Percentiles rank a stretch among this genome's conserved stretches.
Conservation (phyloP, 2,888 invertebrate species). For the Xanthia icteritia region DNA sequence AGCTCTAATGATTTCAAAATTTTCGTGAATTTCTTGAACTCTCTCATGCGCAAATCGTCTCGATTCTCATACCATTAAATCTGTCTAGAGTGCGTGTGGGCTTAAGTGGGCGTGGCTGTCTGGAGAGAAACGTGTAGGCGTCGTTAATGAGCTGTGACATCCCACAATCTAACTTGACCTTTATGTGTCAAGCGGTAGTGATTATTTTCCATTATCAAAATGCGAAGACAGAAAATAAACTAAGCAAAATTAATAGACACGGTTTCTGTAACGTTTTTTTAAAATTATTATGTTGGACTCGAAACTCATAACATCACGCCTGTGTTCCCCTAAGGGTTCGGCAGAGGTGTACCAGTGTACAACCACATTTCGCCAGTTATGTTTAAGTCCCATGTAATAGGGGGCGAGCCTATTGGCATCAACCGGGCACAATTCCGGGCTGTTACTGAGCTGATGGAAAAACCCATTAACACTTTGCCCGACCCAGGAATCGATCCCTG, state of each 20-base stretch:
- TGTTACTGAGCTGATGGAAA: too few relatives aligned
- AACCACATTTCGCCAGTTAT: too few relatives aligned
- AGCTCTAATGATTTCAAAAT: not conserved
- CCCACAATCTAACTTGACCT: constrained; percentile 66
- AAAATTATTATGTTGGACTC: not conserved
- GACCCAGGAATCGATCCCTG: too few relatives aligned
- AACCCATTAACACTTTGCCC: too few relatives aligned
- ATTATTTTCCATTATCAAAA: constrained; percentile 52
- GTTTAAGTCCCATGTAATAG: too few relatives aligned
- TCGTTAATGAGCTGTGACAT: constrained; percentile 76
- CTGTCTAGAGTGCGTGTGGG: constrained; percentile 61
- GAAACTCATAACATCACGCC: too few relatives aligned
- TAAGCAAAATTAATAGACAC: constrained; percentile 3
- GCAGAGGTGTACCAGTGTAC: too few relatives aligned
- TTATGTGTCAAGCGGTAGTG: constrained; percentile 70
- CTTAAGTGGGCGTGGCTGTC: constrained; percentile 77
- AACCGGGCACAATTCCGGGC: too few relatives aligned
- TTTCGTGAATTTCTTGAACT: not conserved
- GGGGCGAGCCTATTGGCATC: too few relatives aligned
- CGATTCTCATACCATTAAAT: constrained; percentile 72
- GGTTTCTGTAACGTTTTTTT: not conserved
- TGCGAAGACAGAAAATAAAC: constrained; percentile 4
- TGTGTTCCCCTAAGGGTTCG: too few relatives aligned
- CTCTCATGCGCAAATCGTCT: constrained; percentile 54
- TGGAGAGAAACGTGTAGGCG: constrained; percentile 73